Evolutionary conservation across 1,140 invertebrate species (phyloP).

Genomic region (Polyergus mexicanus): DNA sequence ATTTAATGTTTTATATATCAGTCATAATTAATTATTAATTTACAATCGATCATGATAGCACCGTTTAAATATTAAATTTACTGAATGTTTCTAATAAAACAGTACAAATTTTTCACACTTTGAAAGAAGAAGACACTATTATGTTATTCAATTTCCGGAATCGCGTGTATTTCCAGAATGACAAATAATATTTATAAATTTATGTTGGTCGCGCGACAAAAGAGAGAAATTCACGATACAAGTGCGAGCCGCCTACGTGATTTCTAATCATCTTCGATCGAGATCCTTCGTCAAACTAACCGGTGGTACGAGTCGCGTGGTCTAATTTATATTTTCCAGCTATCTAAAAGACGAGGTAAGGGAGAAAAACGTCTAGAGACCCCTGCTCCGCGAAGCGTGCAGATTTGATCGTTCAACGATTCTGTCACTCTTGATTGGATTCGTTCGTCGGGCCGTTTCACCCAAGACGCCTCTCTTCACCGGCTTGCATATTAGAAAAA

Average conservation of each 20-base stretch:
- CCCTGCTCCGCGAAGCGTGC: constrained; percentile 68
- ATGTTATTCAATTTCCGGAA: neutral
- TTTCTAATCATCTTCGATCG: constrained; percentile 77
- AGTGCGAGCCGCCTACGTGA: constrained; percentile 9
- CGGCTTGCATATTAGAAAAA: constrained; percentile 41
- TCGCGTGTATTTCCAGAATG: neutral
- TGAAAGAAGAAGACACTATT: neutral
- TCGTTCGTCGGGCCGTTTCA: constrained; percentile 60
- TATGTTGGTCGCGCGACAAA: neutral
- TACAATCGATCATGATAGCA: neutral
- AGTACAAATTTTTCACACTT: neutral
- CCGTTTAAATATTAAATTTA: neutral
- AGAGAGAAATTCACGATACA: constrained; percentile 27
- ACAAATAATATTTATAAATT: neutral
- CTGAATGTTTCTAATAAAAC: neutral
- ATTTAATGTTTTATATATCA: neutral
- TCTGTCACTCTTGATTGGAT: constrained; percentile 77
- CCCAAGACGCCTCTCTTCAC: constrained; percentile 57
- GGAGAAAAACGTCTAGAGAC: constrained; percentile 68
- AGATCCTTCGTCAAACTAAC: constrained; percentile 77
- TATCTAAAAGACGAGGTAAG: constrained; percentile 65
- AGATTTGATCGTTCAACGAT: constrained; percentile 58
- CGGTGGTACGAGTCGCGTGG: constrained; percentile 62
- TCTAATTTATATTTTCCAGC: constrained; percentile 84
- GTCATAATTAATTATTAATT: constrained; percentile 2